Evolutionary conservation across 1,140 invertebrate genomes (phyloP).

Genomic region (Aleiodes sp.): DNA sequence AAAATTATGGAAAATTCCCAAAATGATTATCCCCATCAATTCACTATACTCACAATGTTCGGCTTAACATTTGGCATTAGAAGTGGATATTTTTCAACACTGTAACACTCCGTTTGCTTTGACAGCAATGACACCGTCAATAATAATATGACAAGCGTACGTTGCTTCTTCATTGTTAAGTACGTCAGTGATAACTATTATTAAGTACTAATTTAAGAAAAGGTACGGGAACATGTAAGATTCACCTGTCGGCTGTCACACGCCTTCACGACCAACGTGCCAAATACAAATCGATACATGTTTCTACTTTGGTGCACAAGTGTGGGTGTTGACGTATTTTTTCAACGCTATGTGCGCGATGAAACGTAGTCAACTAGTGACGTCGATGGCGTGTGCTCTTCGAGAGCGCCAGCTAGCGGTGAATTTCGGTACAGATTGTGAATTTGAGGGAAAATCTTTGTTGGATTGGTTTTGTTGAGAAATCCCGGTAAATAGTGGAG

Average conservation of each 20-base stretch:
- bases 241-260: constrained; percentile 8
- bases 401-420: too few relatives aligned
- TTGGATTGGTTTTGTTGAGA: too few relatives aligned
- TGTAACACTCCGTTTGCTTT: neutral
- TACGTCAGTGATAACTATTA: neutral
- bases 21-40: neutral
- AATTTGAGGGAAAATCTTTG: too few relatives aligned
- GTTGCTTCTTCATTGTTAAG: neutral
- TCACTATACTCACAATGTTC: constrained; percentile 23
- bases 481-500: too few relatives aligned
- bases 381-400: neutral
- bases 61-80: constrained; percentile 32
- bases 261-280: neutral
- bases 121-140: neutral
- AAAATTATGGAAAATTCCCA: neutral
- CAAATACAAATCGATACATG: neutral
- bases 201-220: neutral
- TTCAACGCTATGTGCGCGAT: too few relatives aligned
- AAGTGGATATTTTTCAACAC: constrained; percentile 19
- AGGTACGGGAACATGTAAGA: neutral
- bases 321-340: neutral
- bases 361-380: too few relatives aligned
- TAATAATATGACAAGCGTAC: neutral
- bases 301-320: neutral
- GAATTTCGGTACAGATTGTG: too few relatives aligned